Conservation (phyloP, 1,140 invertebrate genomes). For the Ceratoteleas bidentatus region DNA sequence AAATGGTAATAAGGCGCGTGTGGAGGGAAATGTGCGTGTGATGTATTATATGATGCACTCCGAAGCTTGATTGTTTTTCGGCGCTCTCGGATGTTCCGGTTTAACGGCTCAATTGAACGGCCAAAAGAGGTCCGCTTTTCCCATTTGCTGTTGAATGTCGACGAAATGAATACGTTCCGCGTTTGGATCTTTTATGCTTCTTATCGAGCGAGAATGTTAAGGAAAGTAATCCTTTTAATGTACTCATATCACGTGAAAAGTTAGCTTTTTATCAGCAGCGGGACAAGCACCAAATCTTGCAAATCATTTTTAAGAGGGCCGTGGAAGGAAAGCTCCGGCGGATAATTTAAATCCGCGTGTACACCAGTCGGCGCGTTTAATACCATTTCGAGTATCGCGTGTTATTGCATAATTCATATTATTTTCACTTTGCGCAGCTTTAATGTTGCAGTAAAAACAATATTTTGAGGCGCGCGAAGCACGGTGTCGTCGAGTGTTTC, state of each 20-base stretch:
- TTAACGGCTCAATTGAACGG: neutral
- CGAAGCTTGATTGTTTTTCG: too few species aligned
- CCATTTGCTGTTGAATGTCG: too few species aligned
- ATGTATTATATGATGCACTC: too few species aligned
- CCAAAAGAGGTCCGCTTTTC: neutral
- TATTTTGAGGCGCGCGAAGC: constrained; percentile 8
- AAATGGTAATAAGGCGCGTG: too few species aligned
- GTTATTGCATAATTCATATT: constrained; percentile 47
- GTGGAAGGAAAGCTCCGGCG: constrained; percentile 11
- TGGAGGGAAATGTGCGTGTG: too few species aligned
- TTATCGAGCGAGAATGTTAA: constrained; percentile 15
- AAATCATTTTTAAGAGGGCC: constrained; percentile 42
- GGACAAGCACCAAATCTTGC: constrained; percentile 23
- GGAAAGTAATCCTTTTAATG: constrained; percentile 47
- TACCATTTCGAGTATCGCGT: constrained; percentile 41
- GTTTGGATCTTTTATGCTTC: neutral
- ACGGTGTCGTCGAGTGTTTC: constrained; percentile 9
- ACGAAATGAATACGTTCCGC: constrained; percentile 13
- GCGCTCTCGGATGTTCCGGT: too few species aligned
- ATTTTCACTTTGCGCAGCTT: constrained; percentile 23
- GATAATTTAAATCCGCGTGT: constrained; percentile 36
- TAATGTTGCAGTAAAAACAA: constrained; percentile 33
- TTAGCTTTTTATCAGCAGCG: constrained; percentile 25
- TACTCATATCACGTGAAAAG: constrained; percentile 32
- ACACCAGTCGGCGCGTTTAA: constrained; percentile 26